Base-by-base conservation (phyloP, 1,140 invertebrate genomes). In the Aphis craccivora region DNA sequence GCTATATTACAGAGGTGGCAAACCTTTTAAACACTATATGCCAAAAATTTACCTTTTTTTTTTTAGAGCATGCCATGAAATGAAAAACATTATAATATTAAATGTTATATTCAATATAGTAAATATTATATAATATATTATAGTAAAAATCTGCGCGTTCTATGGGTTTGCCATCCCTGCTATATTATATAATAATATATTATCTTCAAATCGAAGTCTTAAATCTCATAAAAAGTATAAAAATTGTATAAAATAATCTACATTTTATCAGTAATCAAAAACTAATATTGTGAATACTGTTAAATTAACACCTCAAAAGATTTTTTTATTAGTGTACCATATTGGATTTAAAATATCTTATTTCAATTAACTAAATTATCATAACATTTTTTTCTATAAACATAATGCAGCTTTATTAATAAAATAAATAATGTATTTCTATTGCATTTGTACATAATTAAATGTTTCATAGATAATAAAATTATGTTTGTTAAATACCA, bases 401-500 rank as follows among this genome's bases (percentile, higher is more conserved):
- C 43, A 84, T 43, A 84, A 84, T 84, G 14, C 35, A 84, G 22
- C 22, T 84, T 40, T 37, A 84, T 23, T 30, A 84, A 43, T 86
- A 43, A 40, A 84, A 40, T 84, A 45, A 45, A 86, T 84, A 37
- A 40, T 40, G 22, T 60, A 60, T 76, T 11, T 84, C 83, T 84
- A 86, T 30, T 45, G 45, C 25, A 84, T 43, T 43, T 84, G 30
- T 84, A 84, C 83, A 84, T 84, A 84, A 84, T 84, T 25, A 84
- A 43, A 84, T 84, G 23, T 84, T 84, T 43, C 18, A 37, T 83
- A 37, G 18, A 22, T 22, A 81, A 37, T 20, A 81, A 22, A 0
- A 81, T 81, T 37, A 14, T 30, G 9, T 30, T 60, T 67, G 25
- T n/a, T n/a, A 30, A 67, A 67, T n/a, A 67, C 60, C n/a, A n/a